These are phyloP conservation scores for Syngnathoides biaculeatus DNA, from an alignment of 2,113 vertebrate genomes.

Conservation along the genomic window DNA sequence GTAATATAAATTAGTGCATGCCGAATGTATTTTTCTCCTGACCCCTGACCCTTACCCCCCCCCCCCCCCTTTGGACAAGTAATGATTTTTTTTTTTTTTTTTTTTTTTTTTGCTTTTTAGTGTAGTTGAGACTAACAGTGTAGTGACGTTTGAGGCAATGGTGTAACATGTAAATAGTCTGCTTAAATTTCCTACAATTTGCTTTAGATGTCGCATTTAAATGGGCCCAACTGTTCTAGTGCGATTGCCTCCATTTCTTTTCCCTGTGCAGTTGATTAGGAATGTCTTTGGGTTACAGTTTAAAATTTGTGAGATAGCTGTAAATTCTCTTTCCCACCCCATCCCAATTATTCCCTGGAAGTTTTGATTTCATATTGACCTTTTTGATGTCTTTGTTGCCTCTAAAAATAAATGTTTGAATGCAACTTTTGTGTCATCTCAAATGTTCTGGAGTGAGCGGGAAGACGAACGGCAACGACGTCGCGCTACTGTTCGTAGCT, in stretches of 20 bases:
- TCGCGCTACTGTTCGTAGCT: neutral
- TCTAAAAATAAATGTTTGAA: slow-evolving; percentile 2
- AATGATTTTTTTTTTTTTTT: slow-evolving; percentile 21
- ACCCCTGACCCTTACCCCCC: too few species aligned
- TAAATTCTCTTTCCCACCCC: neutral
- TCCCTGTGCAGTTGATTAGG: neutral
- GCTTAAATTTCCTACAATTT: slow-evolving; percentile 2
- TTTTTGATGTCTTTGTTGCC: neutral
- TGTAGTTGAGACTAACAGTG: neutral
- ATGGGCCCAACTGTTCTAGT: neutral
- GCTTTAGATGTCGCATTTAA: neutral
- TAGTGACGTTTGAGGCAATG: neutral
- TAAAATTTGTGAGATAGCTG: neutral
- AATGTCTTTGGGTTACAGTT: slow-evolving; percentile 5
- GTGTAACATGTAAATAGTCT: slow-evolving; percentile 5
- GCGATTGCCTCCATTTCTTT: neutral
- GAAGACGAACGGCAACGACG: neutral
- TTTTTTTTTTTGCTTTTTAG: neutral
- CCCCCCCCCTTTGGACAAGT: neutral
- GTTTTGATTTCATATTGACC: slow-evolving; percentile 1
- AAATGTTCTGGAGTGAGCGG: neutral
- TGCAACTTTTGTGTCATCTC: neutral
- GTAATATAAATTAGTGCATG: slow-evolving; percentile 31
- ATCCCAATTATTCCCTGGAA: neutral
- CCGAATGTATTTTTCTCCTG: slow-evolving; percentile 41